Evolutionary conservation across 2,113 vertebrate species (phyloP), one percentile per base, ranked within the genome.

Genomic region (Benitochromis conjunctus): DNA sequence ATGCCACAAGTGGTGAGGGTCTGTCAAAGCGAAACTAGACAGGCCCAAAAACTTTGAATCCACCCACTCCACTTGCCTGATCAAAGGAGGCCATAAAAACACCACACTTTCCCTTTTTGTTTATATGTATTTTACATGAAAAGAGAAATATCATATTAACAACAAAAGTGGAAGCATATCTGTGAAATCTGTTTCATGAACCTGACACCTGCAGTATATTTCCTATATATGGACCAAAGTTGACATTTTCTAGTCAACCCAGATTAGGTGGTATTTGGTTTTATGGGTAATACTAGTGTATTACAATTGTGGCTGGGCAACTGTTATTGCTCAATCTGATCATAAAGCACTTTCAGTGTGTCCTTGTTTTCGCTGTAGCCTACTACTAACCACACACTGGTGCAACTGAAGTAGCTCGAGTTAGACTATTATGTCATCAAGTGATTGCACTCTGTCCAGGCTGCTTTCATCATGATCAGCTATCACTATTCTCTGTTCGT

Each of bases 341-440:
- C 16, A 57, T 43, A 29, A 79, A 57, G 1, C 9, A 19, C 36
- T 26, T 43, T 43, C 36, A 19, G 46, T 55, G 80, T 76, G 12
- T 76, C 2, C 21, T 5, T 84, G 18, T 56, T 11, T 62, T 34
- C 9, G 1, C 54, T 36, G 3, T 8, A 7, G 9, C 76, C 14
- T 19, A n/a, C 62, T 29, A 19, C 31, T 79, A 53, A 80, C 94
- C 96, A 95, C 93, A 90, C 48, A 34, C 91, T 88, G 94, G 95
- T 36, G 94, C 92, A 80, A 21, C 77, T 86, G 87, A 57, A 64
- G 54, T 88, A 90, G 31, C 2, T 43, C 79, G 4, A 80, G 66
- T 43, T 6, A 6, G 13, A 82, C 51, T 26, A 78, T 84, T 83
- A 89, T 79, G 82, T 91, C 87, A 88, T 80, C 55, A 5, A 29